Evolutionary conservation across 2,888 invertebrate genomes (phyloP).

Genomic region (Platypus cylindrus): DNA sequence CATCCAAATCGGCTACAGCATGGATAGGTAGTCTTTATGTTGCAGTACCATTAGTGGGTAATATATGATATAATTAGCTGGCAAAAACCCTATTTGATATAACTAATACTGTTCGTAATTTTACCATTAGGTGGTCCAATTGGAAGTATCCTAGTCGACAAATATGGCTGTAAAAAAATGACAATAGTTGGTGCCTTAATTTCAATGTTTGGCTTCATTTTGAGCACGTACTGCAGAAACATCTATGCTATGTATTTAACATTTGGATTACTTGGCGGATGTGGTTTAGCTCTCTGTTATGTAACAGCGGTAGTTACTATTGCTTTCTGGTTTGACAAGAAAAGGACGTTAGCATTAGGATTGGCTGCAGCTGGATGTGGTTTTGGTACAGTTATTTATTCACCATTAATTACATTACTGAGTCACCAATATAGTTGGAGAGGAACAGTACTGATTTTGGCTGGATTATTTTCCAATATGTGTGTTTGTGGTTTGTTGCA

Average conservation of each 20-base stretch:
- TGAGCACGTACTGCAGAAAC: conserved; percentile 57
- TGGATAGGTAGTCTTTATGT: conserved; percentile 26
- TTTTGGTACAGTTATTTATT: conserved; percentile 80
- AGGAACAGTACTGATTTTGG: conserved; percentile 66
- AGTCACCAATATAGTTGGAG: conserved; percentile 73
- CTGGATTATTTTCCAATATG: conserved; percentile 72
- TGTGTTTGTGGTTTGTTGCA: conserved; percentile 77
- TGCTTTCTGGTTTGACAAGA: conserved; percentile 86
- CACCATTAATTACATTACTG: conserved; percentile 70
- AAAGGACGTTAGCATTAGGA: conserved; percentile 73
- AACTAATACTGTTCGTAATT: conserved; percentile 25
- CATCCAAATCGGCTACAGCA: conserved; percentile 56
- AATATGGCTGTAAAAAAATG: conserved; percentile 49
- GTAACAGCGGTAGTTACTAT: conserved; percentile 86
- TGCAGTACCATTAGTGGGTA: conserved; percentile 48
- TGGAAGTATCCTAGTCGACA: conserved; percentile 73
- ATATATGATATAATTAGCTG: not conserved
- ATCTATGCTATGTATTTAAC: conserved; percentile 72
- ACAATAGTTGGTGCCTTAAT: conserved; percentile 52
- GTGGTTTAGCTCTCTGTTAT: conserved; percentile 74
- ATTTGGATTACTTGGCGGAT: conserved; percentile 73
- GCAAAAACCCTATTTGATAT: not conserved
- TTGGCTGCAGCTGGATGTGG: conserved; percentile 83
- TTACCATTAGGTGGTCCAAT: conserved; percentile 43
- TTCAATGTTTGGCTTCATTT: conserved; percentile 61